Evolutionary conservation across 30 jellyfish, hydroid and myxozoan genomes (phyloP), one percentile per base, ranked within the genome.

Genomic region (Hydractinia echinata): DNA sequence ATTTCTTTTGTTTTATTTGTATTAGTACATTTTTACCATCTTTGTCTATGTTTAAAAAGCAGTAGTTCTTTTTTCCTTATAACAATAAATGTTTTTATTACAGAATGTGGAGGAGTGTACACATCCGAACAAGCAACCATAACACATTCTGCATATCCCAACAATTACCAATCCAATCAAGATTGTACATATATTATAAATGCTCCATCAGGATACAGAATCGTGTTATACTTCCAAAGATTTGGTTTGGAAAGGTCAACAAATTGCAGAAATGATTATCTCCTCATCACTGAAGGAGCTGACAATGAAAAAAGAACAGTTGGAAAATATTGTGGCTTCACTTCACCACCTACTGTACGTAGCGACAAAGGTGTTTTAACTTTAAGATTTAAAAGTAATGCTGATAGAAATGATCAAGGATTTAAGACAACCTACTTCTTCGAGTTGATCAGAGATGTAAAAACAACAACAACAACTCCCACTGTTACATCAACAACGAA

Each of bases 311-410:
- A 39, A 6, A 55, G 53, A 61, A 66, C 48, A 10, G 20, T 84
- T 7, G 96, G 96, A 8, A 83, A 83, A 66, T 88, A 72, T 66
- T 93, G 99, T 82, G 99, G 99, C 67, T 72, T 67, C 10, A 60
- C 81, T 16, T 71, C 70, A 10, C 95, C 96, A 39, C 6, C 58
- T 10, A 51, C 83, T 54, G 44, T 80, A 14, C 83, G 66, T 9
- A 77, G 66, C 53, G 55, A 60, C 4, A 51, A 44, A 19, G 76
- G 76, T 20, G 81, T 77, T n/a, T 19, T 77, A 15, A 77, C 73
- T 10, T 48, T 77, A 10, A 56, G 53, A 9, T 77, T 77, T 61
- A 55, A 54, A 18, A 18, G 80, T 3, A 61, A 77, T 77, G 76
- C 18, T 5, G 13, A 39, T 39, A 19, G 16, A 8, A 76, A 51